phyloP scores from a whole-genome alignment of 2,113 vertebrate genomes.

The Ictalurus furcatus region DNA sequence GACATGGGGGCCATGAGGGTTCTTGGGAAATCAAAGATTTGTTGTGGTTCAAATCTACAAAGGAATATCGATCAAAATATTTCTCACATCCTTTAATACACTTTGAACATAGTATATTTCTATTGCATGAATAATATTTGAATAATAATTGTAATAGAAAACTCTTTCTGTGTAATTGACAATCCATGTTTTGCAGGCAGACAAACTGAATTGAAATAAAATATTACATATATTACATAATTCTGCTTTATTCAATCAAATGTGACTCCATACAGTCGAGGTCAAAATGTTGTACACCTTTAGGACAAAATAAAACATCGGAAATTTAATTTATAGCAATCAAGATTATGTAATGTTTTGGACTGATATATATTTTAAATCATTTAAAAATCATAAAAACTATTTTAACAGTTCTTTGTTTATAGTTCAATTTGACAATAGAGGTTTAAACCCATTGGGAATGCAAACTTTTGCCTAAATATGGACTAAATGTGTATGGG shows the following conservation, averaged over 20 bases:
- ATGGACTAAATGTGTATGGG: neutral
- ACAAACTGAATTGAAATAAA: neutral
- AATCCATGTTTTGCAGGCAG: neutral
- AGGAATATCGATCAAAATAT: neutral
- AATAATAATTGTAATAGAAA: neutral
- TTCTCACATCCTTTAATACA: neutral
- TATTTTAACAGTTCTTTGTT: neutral
- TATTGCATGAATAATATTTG: neutral
- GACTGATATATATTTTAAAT: neutral
- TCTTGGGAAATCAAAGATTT: conserved; percentile 31
- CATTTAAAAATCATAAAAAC: neutral
- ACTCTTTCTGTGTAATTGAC: neutral
- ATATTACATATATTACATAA: neutral
- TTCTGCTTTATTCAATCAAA: neutral
- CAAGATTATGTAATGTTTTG: neutral
- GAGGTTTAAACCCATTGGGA: neutral
- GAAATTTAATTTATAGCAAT: neutral
- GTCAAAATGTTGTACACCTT: neutral
- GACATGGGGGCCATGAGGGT: conserved; percentile 12
- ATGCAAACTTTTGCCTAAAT: neutral
- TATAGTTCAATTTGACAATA: neutral
- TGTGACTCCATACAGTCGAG: neutral
- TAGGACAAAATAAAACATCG: neutral
- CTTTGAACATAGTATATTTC: neutral
- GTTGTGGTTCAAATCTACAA: conserved; percentile 23